Evolutionary conservation across 1,140 invertebrate species (phyloP), one percentile per base, ranked within the genome.

Genomic region (Brevipalpus yothersi): DNA sequence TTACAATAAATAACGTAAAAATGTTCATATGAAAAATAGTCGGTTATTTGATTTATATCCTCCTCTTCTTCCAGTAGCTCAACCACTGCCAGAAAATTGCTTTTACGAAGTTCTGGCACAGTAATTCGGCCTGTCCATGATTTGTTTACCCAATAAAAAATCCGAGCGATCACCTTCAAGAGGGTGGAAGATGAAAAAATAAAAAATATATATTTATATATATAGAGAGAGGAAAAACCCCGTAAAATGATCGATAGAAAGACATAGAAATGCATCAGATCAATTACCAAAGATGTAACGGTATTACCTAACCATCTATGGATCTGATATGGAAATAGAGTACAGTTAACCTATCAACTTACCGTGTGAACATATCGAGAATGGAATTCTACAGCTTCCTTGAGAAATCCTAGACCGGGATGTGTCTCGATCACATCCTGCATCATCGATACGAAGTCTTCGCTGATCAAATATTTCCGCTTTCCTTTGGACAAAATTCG

Each of bases 1-100:
- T 97, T 98, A 75, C 95, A 99, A 71, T 99, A 99, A 68, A 98
- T 97, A 23, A 99, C 95, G 75, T 99, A 99, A 73, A 99, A 99
- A 75, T 99, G 94, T 72, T 98, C 93, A 72, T 98, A 98, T 68
- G 90, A 95, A 74, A 98, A 98, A 72, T 85, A 97, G 65, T 93
- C 88, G 61, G 89, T 95, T 53, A 97, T 84, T 66, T 76, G 72
- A 75, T 97, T 97, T 65, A 98, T 97, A 68, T 97, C 93, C 66
- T 93, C 87, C 69, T 94, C 89, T 62, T 88, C 82, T 70, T 79
- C 77, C 42, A 80, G 60, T 23, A 69, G 61, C 13, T 67, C 59
- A 31, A 80, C 62, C 11, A 71, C 69, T 66, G 68, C 70, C 40
- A 87, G 71, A 41, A 98, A 79, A 75, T 97, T 94, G 43, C 88